Evolutionary conservation across 2,113 vertebrate genomes (phyloP), one percentile per base, ranked within the genome.

Genomic region (Sapayoa aenigma): DNA sequence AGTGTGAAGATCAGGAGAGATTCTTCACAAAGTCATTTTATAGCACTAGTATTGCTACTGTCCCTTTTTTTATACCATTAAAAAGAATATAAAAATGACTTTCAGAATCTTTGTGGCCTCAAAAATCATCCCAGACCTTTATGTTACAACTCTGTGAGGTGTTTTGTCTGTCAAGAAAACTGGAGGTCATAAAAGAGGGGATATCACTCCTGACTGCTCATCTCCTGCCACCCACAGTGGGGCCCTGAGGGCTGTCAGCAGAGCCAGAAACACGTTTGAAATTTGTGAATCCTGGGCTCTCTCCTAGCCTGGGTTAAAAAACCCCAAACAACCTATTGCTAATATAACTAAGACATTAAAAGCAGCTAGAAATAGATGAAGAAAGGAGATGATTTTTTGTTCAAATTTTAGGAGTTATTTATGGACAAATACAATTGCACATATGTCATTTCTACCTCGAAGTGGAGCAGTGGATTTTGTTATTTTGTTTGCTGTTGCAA

Each of bases 1-100:
- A 86, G 87, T 94, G 91, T 95, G 93, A 97, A 90, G 92, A 96
- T 95, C 95, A 94, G 79, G 49, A 80, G 76, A 94, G 72, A 95
- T 93, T 93, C 73, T 87, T 96, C 83, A 84, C 75, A 93, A 96
- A 96, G 89, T 96, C 91, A 83, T 94, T 94, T 90, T 90, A 76
- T 77, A 89, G 89, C 80, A 60, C 49, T 56, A 11, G n/a, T 94
- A 83, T 91, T 89, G 81, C 71, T 81, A 50, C 84, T 83, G 49
- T 91, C 83, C 86, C 56, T 93, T 90, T 95, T 95, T 86, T 77
- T 90, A 80, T 91, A 41, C 77, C 72, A 69, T 93, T 93, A 77
- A 83, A 92, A 91, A 88, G 75, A 90, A 84, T 93, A 93, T 90
- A 95, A 96, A 96, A 94, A 95, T 95, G 62, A 92, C 89, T 95